Percentiles rank a stretch among this genome's conserved stretches.
Evolutionary conservation across 1,140 invertebrate species (phyloP).

Genomic region (Cyclina sinensis): DNA sequence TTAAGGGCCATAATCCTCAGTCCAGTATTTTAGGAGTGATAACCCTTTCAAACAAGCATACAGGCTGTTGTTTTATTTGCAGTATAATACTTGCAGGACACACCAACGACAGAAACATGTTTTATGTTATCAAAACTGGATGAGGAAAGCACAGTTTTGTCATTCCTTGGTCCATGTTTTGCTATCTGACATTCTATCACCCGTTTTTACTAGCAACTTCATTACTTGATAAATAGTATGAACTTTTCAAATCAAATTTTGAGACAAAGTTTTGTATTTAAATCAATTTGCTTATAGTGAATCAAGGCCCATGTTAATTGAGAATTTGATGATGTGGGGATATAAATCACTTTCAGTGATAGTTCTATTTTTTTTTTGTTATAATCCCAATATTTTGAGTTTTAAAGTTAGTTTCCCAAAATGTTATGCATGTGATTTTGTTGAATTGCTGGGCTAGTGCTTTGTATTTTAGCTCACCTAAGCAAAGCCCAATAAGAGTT

Average conservation of each 20-base stretch:
- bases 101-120: conserved; percentile 1
- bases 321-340: not conserved
- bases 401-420: conserved; percentile 8
- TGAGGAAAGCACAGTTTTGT: conserved; percentile 1
- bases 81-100: not conserved
- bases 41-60: not conserved
- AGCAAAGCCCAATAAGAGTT: conserved; percentile 15
- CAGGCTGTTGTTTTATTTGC: too few species aligned
- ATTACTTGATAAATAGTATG: conserved; percentile 2
- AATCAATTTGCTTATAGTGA: not conserved
- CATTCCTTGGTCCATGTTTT: conserved; percentile 1
- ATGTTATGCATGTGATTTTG: conserved; percentile 1
- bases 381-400: conserved; percentile 6
- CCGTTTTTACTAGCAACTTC: not conserved
- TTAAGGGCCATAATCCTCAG: not conserved
- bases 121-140: not conserved
- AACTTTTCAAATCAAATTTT: conserved; percentile 3
- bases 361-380: not conserved
- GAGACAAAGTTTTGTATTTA: not conserved
- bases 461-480: conserved; percentile 17
- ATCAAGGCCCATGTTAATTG: not conserved
- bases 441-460: not conserved
- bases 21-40: conserved; percentile 2
- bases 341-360: not conserved
- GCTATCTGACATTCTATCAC: conserved; percentile 1